Evolutionary conservation across 2,113 vertebrate genomes (phyloP).

Genomic region (Vidua chalybeata): DNA sequence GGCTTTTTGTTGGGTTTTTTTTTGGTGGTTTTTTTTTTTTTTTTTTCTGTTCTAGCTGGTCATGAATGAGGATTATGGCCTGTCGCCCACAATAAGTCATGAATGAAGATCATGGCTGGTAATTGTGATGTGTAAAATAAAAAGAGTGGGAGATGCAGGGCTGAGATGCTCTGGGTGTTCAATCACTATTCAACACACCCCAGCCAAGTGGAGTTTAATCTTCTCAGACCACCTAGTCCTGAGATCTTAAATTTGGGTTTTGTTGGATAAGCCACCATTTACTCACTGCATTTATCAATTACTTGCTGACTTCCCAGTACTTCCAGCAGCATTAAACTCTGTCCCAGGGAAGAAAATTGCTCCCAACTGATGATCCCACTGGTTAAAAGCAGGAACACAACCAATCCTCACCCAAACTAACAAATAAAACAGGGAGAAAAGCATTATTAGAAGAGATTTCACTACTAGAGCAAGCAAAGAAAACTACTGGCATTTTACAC

Average conservation of each 20-base stretch:
- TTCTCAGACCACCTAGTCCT: constrained; percentile 33
- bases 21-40: background rate
- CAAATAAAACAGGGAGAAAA: background rate
- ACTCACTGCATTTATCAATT: constrained; percentile 30
- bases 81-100: constrained; percentile 53
- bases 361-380: background rate
- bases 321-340: background rate
- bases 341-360: background rate
- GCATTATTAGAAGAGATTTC: background rate
- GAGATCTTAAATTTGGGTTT: constrained; percentile 34
- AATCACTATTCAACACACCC: background rate
- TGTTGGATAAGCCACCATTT: constrained; percentile 8
- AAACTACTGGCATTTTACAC: background rate
- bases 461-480: background rate
- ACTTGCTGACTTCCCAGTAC: background rate
- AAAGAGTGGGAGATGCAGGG: constrained; percentile 22
- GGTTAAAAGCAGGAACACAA: background rate
- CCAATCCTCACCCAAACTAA: background rate
- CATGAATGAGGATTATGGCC: constrained; percentile 66
- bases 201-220: constrained; percentile 28
- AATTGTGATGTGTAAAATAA: constrained; percentile 57
- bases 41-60: background rate
- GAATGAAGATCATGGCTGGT: constrained; percentile 68
- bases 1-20: background rate
- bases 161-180: background rate